Evolutionary conservation across 2,113 vertebrate species (phyloP).

Genomic region (Corvus cornix): DNA sequence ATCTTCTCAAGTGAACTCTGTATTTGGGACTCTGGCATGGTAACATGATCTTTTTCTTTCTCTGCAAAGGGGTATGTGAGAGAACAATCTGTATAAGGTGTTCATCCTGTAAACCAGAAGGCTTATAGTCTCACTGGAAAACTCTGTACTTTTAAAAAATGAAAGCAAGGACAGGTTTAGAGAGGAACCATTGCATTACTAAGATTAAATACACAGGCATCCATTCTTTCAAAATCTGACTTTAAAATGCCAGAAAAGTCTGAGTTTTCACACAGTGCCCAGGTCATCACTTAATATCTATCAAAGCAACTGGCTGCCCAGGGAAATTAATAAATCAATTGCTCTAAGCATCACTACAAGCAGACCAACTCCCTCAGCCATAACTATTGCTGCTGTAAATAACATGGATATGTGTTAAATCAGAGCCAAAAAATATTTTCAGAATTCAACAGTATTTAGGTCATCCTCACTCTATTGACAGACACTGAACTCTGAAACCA

Average conservation of each 20-base stretch:
- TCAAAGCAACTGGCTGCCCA: neutral
- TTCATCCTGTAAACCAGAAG: neutral
- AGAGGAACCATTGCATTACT: neutral
- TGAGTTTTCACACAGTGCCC: neutral
- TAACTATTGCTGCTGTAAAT: constrained; percentile 64
- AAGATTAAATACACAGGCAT: neutral
- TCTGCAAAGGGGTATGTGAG: neutral
- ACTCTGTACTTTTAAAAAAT: neutral
- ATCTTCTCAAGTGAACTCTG: neutral
- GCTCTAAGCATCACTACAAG: neutral
- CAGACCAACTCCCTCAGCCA: constrained; percentile 3
- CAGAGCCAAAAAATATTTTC: constrained; percentile 63
- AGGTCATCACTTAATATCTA: neutral
- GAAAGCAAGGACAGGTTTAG: neutral
- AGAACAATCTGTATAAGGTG: neutral
- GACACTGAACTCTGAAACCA: constrained; percentile 60
- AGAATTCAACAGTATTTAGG: constrained; percentile 67
- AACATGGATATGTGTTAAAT: constrained; percentile 32
- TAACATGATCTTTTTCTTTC: neutral
- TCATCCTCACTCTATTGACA: constrained; percentile 72
- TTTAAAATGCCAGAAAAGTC: neutral
- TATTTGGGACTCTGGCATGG: neutral
- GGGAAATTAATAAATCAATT: neutral
- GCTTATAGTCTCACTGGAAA: neutral
- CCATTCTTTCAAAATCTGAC: neutral